phyloP scores from a whole-genome alignment of 2,888 invertebrate species.

The Stenolophus ochropezus region DNA sequence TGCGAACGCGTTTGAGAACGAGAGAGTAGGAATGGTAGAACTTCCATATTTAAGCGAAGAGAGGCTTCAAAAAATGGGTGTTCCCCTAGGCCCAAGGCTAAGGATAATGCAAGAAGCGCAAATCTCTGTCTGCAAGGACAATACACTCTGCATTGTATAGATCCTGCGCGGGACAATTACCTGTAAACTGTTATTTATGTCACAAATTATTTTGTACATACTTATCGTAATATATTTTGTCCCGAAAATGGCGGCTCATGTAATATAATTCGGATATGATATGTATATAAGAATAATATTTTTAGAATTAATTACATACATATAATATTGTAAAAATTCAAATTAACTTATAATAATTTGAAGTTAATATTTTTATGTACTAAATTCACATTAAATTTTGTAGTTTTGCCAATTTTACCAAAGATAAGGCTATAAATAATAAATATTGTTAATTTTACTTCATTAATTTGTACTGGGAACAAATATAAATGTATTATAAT shows the following conservation, averaged over 20 bases:
- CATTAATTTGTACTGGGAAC: conserved; percentile 44
- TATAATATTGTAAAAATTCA: conserved; percentile 32
- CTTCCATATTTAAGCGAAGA: conserved; percentile 93
- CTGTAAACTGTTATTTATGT: conserved; percentile 30
- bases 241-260: conserved; percentile 59
- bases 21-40: conserved; percentile 92
- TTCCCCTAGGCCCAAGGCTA: conserved; percentile 92
- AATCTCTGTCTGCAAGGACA: conserved; percentile 79
- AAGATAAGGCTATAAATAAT: conserved; percentile 55
- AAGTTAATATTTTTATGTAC: not conserved
- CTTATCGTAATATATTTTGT: conserved; percentile 47
- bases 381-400: conserved; percentile 42
- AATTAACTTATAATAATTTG: not conserved
- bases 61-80: conserved; percentile 88
- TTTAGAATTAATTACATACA: not conserved
- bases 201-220: conserved; percentile 49
- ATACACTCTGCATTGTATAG: conserved; percentile 79
- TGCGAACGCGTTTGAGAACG: conserved; percentile 86
- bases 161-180: conserved; percentile 12
- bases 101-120: conserved; percentile 92
- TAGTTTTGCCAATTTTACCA: conserved; percentile 58
- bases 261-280: conserved; percentile 48
- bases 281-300: conserved; percentile 47
- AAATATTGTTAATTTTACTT: conserved; percentile 32
- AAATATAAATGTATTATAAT: conserved; percentile 39